These are phyloP conservation scores for Eutrigla gurnardus DNA, from an alignment of 2,797 vertebrate genomes.

Conservation along the genomic window DNA sequence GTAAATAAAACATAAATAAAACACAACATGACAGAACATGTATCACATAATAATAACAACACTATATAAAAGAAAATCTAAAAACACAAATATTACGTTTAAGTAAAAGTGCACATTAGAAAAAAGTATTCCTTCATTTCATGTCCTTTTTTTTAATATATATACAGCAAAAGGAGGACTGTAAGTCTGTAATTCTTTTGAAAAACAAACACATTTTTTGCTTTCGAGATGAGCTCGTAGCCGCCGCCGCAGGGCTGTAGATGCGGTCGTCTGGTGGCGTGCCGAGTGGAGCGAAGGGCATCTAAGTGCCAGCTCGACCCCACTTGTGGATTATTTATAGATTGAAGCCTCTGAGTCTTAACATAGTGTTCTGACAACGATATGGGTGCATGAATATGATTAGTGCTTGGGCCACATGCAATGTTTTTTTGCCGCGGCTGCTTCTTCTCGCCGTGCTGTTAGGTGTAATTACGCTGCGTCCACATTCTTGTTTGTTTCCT, in stretches of 20 bases:
- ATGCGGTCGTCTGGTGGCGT: constrained; percentile 10
- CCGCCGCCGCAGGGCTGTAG: not conserved
- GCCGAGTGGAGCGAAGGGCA: constrained; percentile 20
- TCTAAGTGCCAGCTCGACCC: constrained; percentile 8
- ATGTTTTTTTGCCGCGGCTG: constrained; percentile 16
- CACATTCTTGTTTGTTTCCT: not conserved
- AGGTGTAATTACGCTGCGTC: not conserved
- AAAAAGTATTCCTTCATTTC: not conserved
- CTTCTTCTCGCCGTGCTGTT: not conserved
- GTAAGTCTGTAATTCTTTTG: not conserved
- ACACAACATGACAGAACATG: too few species aligned
- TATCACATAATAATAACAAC: too few species aligned
- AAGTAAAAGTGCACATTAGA: too few species aligned
- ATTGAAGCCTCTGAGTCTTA: constrained; percentile 11
- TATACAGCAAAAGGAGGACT: not conserved
- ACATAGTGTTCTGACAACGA: constrained; percentile 67
- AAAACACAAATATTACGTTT: too few species aligned
- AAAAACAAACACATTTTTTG: not conserved
- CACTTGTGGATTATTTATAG: constrained; percentile 70
- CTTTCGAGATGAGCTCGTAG: not conserved
- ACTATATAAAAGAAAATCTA: too few species aligned
- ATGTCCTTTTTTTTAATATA: not conserved
- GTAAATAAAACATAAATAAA: too few species aligned
- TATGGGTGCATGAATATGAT: constrained; percentile 23
- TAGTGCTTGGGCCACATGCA: not conserved